Evolutionary conservation across 2,113 vertebrate species (phyloP).

Genomic region (Otis tarda): DNA sequence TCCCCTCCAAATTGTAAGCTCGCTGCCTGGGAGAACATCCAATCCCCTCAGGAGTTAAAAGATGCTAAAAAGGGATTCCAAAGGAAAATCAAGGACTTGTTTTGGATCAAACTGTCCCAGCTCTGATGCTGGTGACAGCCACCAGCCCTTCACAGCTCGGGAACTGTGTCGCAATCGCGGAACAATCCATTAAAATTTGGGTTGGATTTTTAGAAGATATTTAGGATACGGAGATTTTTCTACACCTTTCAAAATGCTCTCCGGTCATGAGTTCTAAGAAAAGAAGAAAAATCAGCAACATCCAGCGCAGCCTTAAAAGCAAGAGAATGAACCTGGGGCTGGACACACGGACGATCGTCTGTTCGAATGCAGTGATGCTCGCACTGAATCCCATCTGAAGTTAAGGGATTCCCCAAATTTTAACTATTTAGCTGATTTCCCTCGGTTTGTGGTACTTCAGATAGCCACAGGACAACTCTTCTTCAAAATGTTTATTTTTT

Average conservation of each 20-base stretch:
- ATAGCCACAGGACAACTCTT: neutral
- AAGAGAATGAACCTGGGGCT: rapidly evolving
- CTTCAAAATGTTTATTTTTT: neutral
- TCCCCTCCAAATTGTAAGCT: neutral
- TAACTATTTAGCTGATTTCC: neutral
- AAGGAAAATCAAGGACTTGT: neutral
- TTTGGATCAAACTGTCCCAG: neutral
- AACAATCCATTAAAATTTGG: rapidly evolving
- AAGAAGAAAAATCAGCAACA: neutral
- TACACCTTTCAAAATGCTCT: neutral
- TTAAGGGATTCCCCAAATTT: neutral
- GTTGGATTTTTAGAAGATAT: neutral
- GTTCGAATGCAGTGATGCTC: neutral
- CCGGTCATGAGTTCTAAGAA: neutral
- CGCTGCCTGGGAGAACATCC: neutral
- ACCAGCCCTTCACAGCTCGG: rapidly evolving
- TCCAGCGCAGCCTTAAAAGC: neutral
- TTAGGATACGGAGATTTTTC: neutral
- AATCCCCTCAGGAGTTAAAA: neutral
- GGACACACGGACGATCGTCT: rapidly evolving
- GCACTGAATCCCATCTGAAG: neutral
- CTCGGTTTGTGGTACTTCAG: rapidly evolving
- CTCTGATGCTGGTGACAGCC: rapidly evolving
- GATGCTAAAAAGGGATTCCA: neutral
- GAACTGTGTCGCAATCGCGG: rapidly evolving